These are phyloP conservation scores for Leptinotarsa lineolata DNA, from an alignment of 1,140 invertebrate genomes.

Conservation along the genomic window DNA sequence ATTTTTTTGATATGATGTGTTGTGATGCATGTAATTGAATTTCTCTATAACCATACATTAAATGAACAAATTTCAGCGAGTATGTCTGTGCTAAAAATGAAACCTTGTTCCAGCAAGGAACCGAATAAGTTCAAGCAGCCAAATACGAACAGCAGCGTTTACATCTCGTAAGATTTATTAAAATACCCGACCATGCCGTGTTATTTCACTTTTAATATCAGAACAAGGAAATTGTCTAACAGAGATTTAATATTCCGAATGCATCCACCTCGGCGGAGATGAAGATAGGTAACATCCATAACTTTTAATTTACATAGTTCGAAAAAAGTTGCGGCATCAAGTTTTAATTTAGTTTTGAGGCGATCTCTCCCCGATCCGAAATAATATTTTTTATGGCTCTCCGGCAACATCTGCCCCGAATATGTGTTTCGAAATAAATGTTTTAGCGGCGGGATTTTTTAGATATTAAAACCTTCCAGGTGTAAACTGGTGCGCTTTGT, in stretches of 20 bases:
- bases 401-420: conserved; percentile 20
- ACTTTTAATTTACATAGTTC: conserved; percentile 30
- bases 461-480: conserved; percentile 22
- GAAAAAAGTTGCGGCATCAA: conserved; percentile 17
- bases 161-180: conserved; percentile 20
- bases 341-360: conserved; percentile 28
- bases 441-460: conserved; percentile 15
- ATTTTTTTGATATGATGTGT: too few species aligned
- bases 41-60: too few species aligned
- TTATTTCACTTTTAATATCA: conserved; percentile 29
- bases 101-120: not conserved
- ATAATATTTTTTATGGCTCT: conserved; percentile 23
- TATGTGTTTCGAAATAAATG: conserved; percentile 5
- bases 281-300: conserved; percentile 26
- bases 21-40: too few species aligned
- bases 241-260: conserved; percentile 24
- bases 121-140: not conserved
- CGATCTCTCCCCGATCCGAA: conserved; percentile 21
- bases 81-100: too few species aligned
- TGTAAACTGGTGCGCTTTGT: conserved; percentile 26
- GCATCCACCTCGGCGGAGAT: conserved; percentile 5
- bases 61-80: too few species aligned
- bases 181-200: not conserved
- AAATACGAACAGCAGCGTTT: not conserved
- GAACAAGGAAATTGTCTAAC: conserved; percentile 5